phyloP scores from a whole-genome alignment of 2,888 invertebrate genomes.

The Microplitis deprimator region DNA sequence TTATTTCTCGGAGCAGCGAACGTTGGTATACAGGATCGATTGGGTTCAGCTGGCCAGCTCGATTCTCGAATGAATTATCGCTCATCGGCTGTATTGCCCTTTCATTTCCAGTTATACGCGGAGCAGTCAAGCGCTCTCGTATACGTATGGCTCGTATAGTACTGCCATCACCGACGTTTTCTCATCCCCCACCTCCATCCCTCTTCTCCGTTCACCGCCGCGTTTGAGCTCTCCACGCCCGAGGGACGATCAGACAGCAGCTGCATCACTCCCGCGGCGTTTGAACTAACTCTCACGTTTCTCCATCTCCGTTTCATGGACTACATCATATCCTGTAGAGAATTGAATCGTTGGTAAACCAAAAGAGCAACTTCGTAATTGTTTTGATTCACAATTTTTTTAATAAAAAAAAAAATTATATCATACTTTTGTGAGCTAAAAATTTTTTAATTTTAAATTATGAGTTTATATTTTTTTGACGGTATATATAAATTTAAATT shows the following conservation, averaged over 20 bases:
- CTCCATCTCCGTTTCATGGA: slow-evolving; percentile 31
- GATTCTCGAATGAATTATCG: slow-evolving; percentile 71
- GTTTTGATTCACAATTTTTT: slow-evolving; percentile 19
- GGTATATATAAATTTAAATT: too few species aligned
- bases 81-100: slow-evolving; percentile 68
- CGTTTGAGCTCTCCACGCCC: slow-evolving; percentile 36
- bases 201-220: slow-evolving; percentile 39
- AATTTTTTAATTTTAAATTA: slow-evolving; percentile 26
- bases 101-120: slow-evolving; percentile 69
- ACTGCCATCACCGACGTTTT: slow-evolving; percentile 64
- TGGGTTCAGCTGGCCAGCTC: slow-evolving; percentile 71
- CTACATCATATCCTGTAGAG: slow-evolving; percentile 29
- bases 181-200: slow-evolving; percentile 50
- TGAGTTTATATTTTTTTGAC: not conserved
- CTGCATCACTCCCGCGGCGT: slow-evolving; percentile 47
- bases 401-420: not conserved
- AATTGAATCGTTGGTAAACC: slow-evolving; percentile 11
- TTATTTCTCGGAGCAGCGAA: slow-evolving; percentile 38
- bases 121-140: slow-evolving; percentile 59
- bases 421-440: slow-evolving; percentile 4
- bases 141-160: slow-evolving; percentile 41
- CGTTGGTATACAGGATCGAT: slow-evolving; percentile 48
- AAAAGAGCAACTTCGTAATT: slow-evolving; percentile 18
- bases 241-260: slow-evolving; percentile 45
- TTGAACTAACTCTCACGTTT: slow-evolving; percentile 44